phyloP scores from a whole-genome alignment of 2,113 vertebrate genomes.

The Melanostigma gelatinosum region DNA sequence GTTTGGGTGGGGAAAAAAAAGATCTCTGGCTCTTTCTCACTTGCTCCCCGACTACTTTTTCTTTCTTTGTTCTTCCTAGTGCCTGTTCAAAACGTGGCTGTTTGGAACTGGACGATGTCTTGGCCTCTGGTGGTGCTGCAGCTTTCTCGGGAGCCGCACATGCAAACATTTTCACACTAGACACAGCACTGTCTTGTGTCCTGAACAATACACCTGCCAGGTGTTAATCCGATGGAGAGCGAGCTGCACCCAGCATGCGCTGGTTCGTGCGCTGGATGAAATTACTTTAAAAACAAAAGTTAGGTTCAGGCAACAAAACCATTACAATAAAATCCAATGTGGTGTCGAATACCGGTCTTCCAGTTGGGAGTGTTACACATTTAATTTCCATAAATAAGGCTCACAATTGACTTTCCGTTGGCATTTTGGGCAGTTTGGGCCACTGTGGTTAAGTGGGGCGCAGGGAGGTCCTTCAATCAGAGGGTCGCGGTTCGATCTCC shows the following conservation, averaged over 20 bases:
- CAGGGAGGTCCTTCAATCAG: too few relatives aligned
- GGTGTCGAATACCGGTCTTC: too few relatives aligned
- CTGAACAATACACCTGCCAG: too few relatives aligned
- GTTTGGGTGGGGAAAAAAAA: conserved; percentile 42
- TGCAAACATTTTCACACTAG: not conserved
- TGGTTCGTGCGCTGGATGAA: too few relatives aligned
- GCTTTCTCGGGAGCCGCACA: not conserved
- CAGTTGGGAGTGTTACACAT: too few relatives aligned
- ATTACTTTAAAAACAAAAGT: too few relatives aligned
- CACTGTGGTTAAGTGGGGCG: too few relatives aligned
- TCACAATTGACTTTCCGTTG: not conserved
- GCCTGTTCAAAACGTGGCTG: not conserved
- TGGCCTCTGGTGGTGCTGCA: not conserved
- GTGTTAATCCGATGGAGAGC: too few relatives aligned
- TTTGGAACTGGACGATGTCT: not conserved
- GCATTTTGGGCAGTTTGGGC: not conserved
- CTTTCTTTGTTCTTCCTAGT: conserved; percentile 34
- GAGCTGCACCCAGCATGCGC: too few relatives aligned
- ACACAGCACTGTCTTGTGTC: not conserved
- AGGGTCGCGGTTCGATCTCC: too few relatives aligned
- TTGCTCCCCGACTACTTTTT: conserved; percentile 34
- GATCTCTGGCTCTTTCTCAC: conserved; percentile 43
- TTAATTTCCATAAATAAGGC: not conserved
- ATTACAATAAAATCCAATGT: too few relatives aligned
- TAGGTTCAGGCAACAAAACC: too few relatives aligned